Evolutionary conservation across 2,797 vertebrate species (phyloP).

Genomic region (Hippocampus kuda): DNA sequence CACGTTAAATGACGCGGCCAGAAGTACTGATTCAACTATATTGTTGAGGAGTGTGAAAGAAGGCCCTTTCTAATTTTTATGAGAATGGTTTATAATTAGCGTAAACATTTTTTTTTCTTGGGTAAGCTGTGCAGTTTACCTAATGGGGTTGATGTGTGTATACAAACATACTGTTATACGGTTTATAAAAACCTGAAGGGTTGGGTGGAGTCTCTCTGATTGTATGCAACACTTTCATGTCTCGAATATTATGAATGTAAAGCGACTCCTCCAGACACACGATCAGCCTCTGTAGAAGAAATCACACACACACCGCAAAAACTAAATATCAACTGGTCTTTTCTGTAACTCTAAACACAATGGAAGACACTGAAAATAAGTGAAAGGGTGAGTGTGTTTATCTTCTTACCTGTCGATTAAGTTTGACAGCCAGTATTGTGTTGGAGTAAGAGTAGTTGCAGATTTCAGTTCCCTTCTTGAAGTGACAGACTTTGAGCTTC

Average conservation of each 20-base stretch:
- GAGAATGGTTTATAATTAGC: no score
- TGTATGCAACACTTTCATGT: slow-evolving; percentile 99
- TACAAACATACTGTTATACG: not conserved
- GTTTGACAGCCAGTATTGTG: slow-evolving; percentile 94
- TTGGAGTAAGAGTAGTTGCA: slow-evolving; percentile 99
- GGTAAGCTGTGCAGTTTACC: no score
- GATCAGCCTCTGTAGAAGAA: slow-evolving; percentile 78
- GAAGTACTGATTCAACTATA: not conserved
- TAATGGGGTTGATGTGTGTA: no score
- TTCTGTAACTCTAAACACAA: not conserved
- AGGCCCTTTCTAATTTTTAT: not conserved
- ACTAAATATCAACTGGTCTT: not conserved
- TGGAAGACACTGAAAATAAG: not conserved
- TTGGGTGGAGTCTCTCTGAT: slow-evolving; percentile 98
- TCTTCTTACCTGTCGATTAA: slow-evolving; percentile 85
- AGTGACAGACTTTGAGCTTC: slow-evolving; percentile 98
- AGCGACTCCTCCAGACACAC: slow-evolving; percentile 98
- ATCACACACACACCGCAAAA: not conserved
- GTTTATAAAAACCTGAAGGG: slow-evolving; percentile 74
- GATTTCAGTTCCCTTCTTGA: slow-evolving; percentile 99
- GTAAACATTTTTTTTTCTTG: no score
- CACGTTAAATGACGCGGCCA: not conserved
- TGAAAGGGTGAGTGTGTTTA: not conserved
- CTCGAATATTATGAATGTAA: slow-evolving; percentile 99
- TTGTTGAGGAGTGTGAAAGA: not conserved